These are phyloP conservation scores for Drosophila bifasciata DNA, from an alignment of 1,140 invertebrate genomes.

Conservation along the genomic window DNA sequence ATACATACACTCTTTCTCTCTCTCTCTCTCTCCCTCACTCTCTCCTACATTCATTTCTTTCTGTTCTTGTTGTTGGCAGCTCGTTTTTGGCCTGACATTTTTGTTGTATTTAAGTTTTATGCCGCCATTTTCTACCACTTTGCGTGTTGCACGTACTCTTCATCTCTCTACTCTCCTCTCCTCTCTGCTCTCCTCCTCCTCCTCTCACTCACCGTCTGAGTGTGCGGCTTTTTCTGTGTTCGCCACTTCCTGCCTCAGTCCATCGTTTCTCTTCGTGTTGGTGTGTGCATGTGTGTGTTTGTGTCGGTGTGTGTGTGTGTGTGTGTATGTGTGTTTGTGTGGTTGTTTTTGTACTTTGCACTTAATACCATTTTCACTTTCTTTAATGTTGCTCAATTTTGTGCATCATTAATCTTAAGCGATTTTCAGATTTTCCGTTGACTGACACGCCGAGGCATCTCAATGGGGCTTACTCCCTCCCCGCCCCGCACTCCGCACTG, in stretches of 20 bases:
- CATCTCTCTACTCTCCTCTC: background rate
- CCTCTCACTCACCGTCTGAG: background rate
- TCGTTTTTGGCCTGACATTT: slow-evolving; percentile 64
- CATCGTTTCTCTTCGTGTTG: background rate
- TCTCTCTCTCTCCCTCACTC: background rate
- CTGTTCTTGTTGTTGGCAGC: slow-evolving; percentile 51
- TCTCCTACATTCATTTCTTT: too few relatives aligned
- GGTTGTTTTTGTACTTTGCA: slow-evolving; percentile 58
- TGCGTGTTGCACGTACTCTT: slow-evolving; percentile 67
- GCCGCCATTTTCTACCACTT: slow-evolving; percentile 67
- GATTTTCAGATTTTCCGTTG: slow-evolving; percentile 74
- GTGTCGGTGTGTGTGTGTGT: background rate
- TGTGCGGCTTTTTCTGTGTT: slow-evolving; percentile 7
- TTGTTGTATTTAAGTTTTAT: slow-evolving; percentile 79
- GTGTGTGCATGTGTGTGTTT: too few relatives aligned
- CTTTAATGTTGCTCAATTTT: slow-evolving; percentile 80
- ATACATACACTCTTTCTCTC: too few relatives aligned
- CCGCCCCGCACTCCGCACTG: background rate
- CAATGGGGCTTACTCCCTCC: slow-evolving; percentile 36
- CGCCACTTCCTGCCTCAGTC: slow-evolving; percentile 6
- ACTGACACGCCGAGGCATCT: slow-evolving; percentile 45
- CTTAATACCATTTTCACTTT: slow-evolving; percentile 81
- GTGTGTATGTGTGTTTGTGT: too few relatives aligned
- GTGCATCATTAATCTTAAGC: slow-evolving; percentile 80
- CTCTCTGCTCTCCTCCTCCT: background rate